Percentiles rank a stretch among this genome's conserved stretches.
phyloP scores from a whole-genome alignment of 2,113 vertebrate genomes.

The Elachura formosa region DNA sequence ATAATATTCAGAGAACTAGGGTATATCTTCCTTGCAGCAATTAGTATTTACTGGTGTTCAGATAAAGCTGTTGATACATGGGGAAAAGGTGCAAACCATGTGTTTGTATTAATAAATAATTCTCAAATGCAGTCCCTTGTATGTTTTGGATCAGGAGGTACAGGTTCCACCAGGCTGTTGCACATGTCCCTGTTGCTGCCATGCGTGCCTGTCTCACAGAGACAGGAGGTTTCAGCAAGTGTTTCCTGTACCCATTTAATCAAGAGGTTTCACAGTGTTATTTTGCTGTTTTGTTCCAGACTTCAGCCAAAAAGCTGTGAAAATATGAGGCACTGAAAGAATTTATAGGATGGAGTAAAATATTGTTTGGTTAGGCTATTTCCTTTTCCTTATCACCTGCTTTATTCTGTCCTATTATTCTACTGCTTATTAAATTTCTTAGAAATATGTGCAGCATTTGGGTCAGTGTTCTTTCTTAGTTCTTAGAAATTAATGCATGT shows the following conservation, averaged over 20 bases:
- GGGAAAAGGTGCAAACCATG: neutral
- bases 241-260: neutral
- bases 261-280: neutral
- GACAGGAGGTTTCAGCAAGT: neutral
- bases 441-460: neutral
- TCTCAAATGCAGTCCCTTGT: neutral
- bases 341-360: neutral
- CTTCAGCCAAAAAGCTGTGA: neutral
- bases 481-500: neutral
- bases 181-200: fast-evolving
- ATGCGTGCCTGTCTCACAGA: neutral
- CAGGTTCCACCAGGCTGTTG: neutral
- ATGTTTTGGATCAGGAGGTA: neutral
- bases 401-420: neutral
- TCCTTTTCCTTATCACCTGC: neutral
- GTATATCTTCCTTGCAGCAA: neutral
- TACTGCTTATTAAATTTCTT: neutral
- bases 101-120: neutral
- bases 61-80: neutral
- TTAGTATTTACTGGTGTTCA: neutral
- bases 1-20: neutral
- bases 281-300: neutral
- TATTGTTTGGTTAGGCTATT: neutral
- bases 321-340: neutral
- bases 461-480: neutral